Evolutionary conservation across 2,113 vertebrate species (phyloP), one percentile per base, ranked within the genome.

Genomic region (Leptosomus discolor): DNA sequence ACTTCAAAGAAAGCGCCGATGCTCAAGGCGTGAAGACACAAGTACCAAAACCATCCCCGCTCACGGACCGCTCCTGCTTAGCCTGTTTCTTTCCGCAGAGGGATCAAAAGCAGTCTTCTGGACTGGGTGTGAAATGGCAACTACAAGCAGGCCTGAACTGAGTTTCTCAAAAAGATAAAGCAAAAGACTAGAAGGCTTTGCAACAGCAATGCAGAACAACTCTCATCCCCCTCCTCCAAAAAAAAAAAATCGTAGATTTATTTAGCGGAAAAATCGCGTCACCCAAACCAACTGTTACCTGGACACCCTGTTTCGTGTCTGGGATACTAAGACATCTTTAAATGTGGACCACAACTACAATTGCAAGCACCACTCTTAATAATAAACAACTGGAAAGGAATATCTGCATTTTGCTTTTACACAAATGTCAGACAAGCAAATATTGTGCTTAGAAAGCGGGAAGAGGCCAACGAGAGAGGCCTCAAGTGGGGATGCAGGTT

Each of bases 291-390:
- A 4, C 19, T 24, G 36, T 30, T 36, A 79, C 51, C 24, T n/a
- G 57, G 21, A 61, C 46, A 63, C 0, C 4, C 10, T 22, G 18
- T 10, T 70, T 41, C 58, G 37, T 1, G 5, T 10, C n/a, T 5
- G 22, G 30, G 61, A 32, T 23, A 68, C 20, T 7, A 67, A 41
- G 23, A 43, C n/a, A 70, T 3, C 58, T 54, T 57, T 37, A 36
- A 83, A 50, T 0, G 0, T 8, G 27, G 57, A 23, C 26, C 36
- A 32, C 51, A 68, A 45, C 45, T 58, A 10, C 5, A 4, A 15
- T 1, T 57, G 46, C 36, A 76, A 77, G 8, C 58, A 69, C 32
- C 13, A 5, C 43, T 64, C 51, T 65, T 32, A 57, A 15, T 8
- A 68, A 69, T 6, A 51, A 14, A 15, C 51, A 67, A 12, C 3